phyloP scores from a whole-genome alignment of 1,140 invertebrate genomes.

The Lasaia peninsularis region DNA sequence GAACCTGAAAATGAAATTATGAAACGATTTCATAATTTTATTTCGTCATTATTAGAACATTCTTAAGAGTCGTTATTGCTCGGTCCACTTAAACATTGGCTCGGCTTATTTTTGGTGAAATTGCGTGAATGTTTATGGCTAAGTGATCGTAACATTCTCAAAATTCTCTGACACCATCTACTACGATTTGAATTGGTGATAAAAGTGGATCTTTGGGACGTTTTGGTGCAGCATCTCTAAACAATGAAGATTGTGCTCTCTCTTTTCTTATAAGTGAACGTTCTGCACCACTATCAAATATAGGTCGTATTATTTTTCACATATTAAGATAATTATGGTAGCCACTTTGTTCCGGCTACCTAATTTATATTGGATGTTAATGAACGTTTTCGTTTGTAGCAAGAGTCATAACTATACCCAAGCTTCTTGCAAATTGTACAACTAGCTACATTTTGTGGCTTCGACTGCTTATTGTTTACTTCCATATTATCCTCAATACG shows the following conservation, averaged over 20 bases:
- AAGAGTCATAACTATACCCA: background rate
- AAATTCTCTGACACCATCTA: conserved; percentile 36
- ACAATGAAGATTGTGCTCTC: background rate
- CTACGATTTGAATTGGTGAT: conserved; percentile 33
- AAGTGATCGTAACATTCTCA: conserved; percentile 25
- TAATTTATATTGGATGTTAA: conserved; percentile 15
- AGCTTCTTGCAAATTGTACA: background rate
- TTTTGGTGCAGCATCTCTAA: conserved; percentile 20
- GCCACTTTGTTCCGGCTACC: background rate
- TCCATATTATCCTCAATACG: background rate
- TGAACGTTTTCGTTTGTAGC: background rate
- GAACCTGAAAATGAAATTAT: too few relatives aligned
- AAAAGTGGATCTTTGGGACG: conserved; percentile 32
- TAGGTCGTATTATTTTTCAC: background rate
- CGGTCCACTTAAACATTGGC: too few relatives aligned
- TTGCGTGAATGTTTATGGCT: conserved; percentile 29
- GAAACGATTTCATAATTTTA: conserved; percentile 33
- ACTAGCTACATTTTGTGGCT: background rate
- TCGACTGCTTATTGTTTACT: background rate
- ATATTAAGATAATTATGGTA: conserved; percentile 1
- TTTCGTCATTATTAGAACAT: conserved; percentile 27
- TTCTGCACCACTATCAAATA: conserved; percentile 26
- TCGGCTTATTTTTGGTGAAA: too few relatives aligned
- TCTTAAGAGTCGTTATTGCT: too few relatives aligned
- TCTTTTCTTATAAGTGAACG: conserved; percentile 21